A percentile compares a stretch with the other conserved stretches of the same genome.
Evolutionary conservation across 2,797 vertebrate genomes (phyloP).

Genomic region (Liparis tanakae): DNA sequence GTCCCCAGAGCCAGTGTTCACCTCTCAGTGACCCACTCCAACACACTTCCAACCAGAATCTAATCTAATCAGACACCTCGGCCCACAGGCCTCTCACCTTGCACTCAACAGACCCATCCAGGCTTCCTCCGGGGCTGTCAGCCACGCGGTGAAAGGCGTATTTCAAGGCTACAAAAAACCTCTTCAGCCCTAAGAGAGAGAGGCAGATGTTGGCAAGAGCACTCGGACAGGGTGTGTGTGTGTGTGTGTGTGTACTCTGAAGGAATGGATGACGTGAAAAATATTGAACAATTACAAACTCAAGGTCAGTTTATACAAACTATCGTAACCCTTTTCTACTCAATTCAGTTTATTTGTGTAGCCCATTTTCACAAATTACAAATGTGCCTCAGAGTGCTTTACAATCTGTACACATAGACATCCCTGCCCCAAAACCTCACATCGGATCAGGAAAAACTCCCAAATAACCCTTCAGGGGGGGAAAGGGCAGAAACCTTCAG

Average conservation of each 20-base stretch:
- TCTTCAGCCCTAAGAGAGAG: slow-evolving; percentile 57
- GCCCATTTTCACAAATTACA: no score
- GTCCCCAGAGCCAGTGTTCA: slow-evolving; percentile 38
- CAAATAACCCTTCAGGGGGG: no score
- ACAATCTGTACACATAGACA: no score
- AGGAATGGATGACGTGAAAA: background rate
- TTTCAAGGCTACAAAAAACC: slow-evolving; percentile 61
- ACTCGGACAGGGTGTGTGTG: slow-evolving; percentile 34
- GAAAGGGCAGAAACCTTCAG: no score
- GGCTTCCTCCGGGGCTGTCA: slow-evolving; percentile 54
- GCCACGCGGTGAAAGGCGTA: slow-evolving; percentile 49
- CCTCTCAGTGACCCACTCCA: slow-evolving; percentile 50
- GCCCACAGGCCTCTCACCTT: slow-evolving; percentile 46
- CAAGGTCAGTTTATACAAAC: background rate
- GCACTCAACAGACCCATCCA: slow-evolving; percentile 53
- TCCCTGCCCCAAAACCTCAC: no score
- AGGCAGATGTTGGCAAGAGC: slow-evolving; percentile 47
- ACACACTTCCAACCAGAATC: slow-evolving; percentile 47
- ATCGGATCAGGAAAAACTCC: no score
- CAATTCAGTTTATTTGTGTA: no score
- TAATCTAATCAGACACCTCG: slow-evolving; percentile 64
- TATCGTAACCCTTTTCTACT: no score
- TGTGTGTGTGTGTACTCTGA: slow-evolving; percentile 8
- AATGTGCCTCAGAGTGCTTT: no score
- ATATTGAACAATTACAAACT: no score